These are phyloP conservation scores for Odocoileus hemionus DNA, from an alignment of 2,113 vertebrate species.

Conservation along the genomic window DNA sequence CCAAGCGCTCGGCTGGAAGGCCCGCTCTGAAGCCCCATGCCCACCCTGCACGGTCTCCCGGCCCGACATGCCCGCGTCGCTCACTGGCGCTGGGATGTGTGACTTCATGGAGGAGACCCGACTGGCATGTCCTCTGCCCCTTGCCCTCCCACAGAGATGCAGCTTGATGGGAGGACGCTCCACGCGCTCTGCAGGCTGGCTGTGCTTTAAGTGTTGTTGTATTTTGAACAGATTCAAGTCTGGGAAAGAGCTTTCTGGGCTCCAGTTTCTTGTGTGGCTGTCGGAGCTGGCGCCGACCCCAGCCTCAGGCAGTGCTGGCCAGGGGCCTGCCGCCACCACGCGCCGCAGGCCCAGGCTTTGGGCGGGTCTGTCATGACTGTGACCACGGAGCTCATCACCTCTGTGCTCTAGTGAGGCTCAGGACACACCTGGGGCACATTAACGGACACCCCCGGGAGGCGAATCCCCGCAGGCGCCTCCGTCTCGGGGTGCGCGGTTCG, in stretches of 20 bases:
- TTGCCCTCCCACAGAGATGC: fast-evolving
- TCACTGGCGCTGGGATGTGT: not conserved
- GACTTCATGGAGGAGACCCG: no score
- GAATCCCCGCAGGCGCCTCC: not conserved
- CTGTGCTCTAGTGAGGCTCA: not conserved
- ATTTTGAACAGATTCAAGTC: not conserved
- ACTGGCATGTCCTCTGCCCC: fast-evolving
- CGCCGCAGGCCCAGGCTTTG: not conserved
- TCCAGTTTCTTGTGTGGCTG: not conserved
- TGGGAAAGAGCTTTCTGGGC: not conserved
- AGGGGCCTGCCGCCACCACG: fast-evolving
- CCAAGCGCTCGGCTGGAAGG: not conserved
- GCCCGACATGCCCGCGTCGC: fast-evolving
- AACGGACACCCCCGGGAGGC: not conserved
- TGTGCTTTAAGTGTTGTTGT: not conserved
- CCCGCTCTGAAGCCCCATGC: not conserved
- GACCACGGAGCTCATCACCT: not conserved
- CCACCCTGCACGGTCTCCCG: fast-evolving
- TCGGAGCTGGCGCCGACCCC: not conserved
- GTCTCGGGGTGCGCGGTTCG: fast-evolving
- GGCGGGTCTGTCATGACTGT: fast-evolving
- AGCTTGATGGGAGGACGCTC: not conserved
- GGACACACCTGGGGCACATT: not conserved
- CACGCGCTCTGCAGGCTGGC: not conserved
- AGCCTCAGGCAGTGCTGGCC: not conserved